phyloP scores from a whole-genome alignment of 2,888 invertebrate species.

The Rhagium mordax region DNA sequence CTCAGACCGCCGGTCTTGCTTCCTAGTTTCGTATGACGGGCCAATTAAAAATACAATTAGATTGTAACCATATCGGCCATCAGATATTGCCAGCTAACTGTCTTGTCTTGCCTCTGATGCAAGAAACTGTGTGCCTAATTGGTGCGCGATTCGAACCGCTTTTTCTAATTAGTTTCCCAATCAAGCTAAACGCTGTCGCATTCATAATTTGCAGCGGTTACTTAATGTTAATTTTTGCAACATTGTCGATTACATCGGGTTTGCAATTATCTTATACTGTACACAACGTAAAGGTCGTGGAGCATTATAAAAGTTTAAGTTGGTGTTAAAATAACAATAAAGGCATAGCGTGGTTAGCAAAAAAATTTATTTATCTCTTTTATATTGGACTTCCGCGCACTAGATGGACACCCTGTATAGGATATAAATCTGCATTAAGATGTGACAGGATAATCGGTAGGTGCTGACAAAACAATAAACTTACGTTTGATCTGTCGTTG shows the following conservation, averaged over 20 bases:
- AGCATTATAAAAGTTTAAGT: no score
- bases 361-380: no score
- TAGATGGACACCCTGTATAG: no score
- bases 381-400: no score
- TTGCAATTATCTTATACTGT: background rate
- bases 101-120: background rate
- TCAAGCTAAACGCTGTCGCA: background rate
- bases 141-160: slow-evolving; percentile 2
- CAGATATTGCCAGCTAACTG: background rate
- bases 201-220: slow-evolving; percentile 15
- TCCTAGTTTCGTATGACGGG: background rate
- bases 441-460: no score
- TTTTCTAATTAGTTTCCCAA: slow-evolving; percentile 17
- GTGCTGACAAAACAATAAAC: no score
- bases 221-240: slow-evolving; percentile 9
- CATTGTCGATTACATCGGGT: slow-evolving; percentile 14
- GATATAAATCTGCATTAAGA: no score
- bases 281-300: background rate
- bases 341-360: no score
- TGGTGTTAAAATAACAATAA: no score
- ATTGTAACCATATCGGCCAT: slow-evolving; percentile 5
- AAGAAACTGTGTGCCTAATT: slow-evolving; percentile 3
- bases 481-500: background rate
- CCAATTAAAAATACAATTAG: slow-evolving; percentile 21
- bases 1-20: background rate